phyloP scores from a whole-genome alignment of 2,888 invertebrate species.

The Microctonus hyperodae region DNA sequence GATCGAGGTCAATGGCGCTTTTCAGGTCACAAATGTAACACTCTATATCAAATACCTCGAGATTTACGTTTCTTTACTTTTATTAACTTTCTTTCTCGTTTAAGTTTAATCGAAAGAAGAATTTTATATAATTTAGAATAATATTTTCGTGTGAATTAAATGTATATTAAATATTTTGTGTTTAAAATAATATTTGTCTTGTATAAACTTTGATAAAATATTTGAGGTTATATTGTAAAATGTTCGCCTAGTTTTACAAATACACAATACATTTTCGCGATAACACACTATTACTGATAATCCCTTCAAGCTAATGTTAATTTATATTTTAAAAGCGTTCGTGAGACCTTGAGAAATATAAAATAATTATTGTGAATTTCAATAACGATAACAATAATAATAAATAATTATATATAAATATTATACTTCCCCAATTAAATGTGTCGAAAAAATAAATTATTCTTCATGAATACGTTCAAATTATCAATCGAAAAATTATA shows the following conservation, averaged over 20 bases:
- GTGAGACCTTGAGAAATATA: no score
- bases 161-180: no score
- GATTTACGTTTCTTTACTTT: not conserved
- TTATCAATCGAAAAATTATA: no score
- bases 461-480: no score
- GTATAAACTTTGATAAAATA: not conserved
- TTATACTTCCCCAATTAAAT: no score
- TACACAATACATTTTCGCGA: conserved; percentile 9
- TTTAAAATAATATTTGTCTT: no score
- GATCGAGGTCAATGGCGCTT: conserved; percentile 55
- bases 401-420: no score
- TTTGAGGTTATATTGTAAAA: not conserved
- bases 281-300: conserved; percentile 3
- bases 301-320: not conserved
- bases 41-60: conserved; percentile 5
- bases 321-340: not conserved
- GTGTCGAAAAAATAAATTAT: no score
- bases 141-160: not conserved
- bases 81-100: conserved; percentile 9
- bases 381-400: no score
- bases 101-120: not conserved
- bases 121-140: not conserved
- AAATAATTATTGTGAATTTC: no score
- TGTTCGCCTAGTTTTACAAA: not conserved
- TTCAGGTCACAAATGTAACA: conserved; percentile 52